Percentiles rank a stretch among this genome's conserved stretches.
These are phyloP conservation scores for Marmota flaviventris DNA, from an alignment of 2,113 vertebrate species.

Conservation along the genomic window DNA sequence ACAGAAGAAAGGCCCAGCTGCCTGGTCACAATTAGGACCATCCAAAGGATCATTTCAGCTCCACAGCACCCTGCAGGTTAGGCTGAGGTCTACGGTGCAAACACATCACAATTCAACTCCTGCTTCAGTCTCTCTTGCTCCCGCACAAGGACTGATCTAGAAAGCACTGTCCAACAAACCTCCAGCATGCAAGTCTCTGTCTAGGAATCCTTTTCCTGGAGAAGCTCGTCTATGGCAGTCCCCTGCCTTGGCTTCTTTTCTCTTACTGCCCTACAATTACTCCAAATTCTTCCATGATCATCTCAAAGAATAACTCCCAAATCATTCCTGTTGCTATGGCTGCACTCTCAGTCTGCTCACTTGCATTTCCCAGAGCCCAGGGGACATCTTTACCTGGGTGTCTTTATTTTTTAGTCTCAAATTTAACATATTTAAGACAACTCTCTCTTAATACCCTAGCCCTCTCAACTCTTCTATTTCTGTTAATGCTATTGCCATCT, in stretches of 20 bases:
- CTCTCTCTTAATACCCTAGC: not conserved
- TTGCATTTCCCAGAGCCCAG: conserved; percentile 43
- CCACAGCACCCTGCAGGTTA: not conserved
- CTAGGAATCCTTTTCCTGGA: conserved; percentile 1
- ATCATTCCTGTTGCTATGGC: conserved; percentile 22
- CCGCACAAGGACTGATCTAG: not conserved
- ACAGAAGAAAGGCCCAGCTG: not conserved
- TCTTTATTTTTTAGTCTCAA: not conserved
- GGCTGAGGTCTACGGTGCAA: not conserved
- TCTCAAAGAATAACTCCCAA: not conserved
- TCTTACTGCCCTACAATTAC: conserved; percentile 25
- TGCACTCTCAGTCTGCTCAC: not conserved
- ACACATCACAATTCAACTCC: not conserved
- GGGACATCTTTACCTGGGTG: conserved; percentile 37
- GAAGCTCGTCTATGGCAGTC: not conserved
- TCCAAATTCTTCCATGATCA: conserved; percentile 17
- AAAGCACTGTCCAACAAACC: not conserved
- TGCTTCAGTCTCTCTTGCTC: not conserved
- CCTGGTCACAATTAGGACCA: not conserved
- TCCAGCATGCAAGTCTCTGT: not conserved
- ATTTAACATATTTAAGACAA: conserved; percentile 56
- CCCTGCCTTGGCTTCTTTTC: conserved; percentile 12
- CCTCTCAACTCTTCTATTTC: conserved; percentile 24
- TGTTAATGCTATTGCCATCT: not conserved
- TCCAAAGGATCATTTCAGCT: not conserved